A percentile compares a stretch with the other conserved stretches of the same genome.
phyloP scores from a whole-genome alignment of 2,888 invertebrate species.

The Eupithecia dodoneata region DNA sequence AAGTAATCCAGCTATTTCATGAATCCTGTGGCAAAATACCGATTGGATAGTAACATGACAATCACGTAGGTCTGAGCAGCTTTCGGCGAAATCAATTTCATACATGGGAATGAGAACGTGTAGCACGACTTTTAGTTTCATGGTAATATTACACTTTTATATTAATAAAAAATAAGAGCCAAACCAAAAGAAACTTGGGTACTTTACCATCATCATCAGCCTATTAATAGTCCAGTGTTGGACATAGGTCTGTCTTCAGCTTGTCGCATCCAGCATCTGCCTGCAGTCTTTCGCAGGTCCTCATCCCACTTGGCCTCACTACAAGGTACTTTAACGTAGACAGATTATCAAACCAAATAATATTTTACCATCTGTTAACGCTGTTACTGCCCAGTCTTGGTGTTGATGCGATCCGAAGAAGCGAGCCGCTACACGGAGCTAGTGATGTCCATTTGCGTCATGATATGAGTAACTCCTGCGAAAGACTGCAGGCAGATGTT shows the following conservation, averaged over 20 bases:
- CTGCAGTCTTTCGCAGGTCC: too few species aligned
- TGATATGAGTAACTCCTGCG: too few species aligned
- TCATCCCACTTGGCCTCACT: too few species aligned
- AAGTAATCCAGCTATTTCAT: constrained; percentile 14
- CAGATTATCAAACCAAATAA: not conserved
- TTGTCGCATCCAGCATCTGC: too few species aligned
- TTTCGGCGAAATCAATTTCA: constrained; percentile 37
- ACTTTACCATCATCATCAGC: too few species aligned
- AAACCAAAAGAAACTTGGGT: not conserved
- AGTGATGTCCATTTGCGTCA: too few species aligned
- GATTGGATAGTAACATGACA: constrained; percentile 43
- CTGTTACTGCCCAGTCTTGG: not conserved
- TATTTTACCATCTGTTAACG: not conserved
- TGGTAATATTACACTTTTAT: constrained; percentile 1
- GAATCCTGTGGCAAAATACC: constrained; percentile 31
- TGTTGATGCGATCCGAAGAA: too few species aligned
- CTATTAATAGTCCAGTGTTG: too few species aligned
- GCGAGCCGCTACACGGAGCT: too few species aligned
- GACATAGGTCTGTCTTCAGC: too few species aligned
- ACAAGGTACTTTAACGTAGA: not conserved
- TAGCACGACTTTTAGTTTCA: constrained; percentile 25
- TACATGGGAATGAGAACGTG: constrained; percentile 24
- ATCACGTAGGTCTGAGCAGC: constrained; percentile 42
- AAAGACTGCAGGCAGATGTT: too few species aligned
- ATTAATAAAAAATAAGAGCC: not conserved